Conservation (phyloP, 1,140 invertebrate species). For the Drosophila burlai region DNA sequence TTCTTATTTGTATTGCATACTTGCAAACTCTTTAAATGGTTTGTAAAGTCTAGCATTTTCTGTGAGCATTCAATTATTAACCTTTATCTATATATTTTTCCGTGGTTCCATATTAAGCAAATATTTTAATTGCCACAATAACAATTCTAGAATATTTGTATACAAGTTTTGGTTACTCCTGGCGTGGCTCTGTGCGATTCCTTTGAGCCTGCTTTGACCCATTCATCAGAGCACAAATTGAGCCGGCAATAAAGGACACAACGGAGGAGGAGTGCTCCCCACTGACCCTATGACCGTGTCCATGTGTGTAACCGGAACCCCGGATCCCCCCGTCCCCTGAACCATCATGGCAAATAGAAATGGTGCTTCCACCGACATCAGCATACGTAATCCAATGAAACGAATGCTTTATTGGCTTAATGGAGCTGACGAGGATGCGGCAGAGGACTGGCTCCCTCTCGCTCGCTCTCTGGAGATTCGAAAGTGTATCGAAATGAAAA, state of each 20-base stretch:
- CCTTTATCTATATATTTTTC: too few relatives aligned
- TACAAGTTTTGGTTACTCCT: neutral
- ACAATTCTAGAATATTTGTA: neutral
- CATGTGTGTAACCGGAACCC: constrained; percentile 66
- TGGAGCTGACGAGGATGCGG: constrained; percentile 68
- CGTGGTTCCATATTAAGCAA: neutral
- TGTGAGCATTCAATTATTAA: neutral
- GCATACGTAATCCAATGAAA: constrained; percentile 83
- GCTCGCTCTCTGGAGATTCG: constrained; percentile 60
- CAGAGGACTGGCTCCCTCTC: constrained; percentile 9
- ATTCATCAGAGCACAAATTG: constrained; percentile 68
- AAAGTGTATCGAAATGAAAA: constrained; percentile 83
- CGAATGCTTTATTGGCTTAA: constrained; percentile 83
- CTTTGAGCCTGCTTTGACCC: constrained; percentile 18
- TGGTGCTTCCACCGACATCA: constrained; percentile 47
- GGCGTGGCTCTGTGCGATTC: neutral
- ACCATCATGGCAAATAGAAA: neutral
- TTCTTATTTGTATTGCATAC: neutral
- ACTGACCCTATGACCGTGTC: constrained; percentile 27
- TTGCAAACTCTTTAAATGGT: too few relatives aligned
- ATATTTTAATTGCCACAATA: neutral
- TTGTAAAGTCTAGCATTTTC: neutral
- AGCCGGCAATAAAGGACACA: constrained; percentile 10
- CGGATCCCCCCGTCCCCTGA: neutral
- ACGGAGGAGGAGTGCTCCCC: constrained; percentile 3